Percentiles rank a stretch among this genome's conserved stretches.
Evolutionary conservation across 2,113 vertebrate genomes (phyloP).

Genomic region (Scopus umbretta): DNA sequence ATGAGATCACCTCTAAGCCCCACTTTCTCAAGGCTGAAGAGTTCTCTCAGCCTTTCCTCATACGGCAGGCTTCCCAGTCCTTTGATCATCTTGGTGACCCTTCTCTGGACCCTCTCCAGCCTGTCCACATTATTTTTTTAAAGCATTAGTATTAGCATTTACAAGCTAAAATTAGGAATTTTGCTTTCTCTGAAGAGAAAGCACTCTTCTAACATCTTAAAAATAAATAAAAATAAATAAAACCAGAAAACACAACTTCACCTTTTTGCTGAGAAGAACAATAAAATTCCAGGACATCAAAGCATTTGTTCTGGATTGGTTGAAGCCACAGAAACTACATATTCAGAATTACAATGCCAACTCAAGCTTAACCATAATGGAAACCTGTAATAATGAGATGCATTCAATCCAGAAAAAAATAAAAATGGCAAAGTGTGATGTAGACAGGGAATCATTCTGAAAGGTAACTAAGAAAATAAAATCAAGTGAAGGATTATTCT

Average conservation of each 20-base stretch:
- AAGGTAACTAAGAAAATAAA: background rate
- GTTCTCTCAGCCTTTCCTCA: no score
- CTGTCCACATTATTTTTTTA: no score
- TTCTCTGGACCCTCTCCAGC: no score
- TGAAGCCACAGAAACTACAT: background rate
- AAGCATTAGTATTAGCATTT: background rate
- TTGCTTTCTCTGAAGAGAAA: background rate
- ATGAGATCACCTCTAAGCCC: no score
- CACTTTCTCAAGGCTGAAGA: no score
- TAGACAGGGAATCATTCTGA: background rate
- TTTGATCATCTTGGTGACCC: no score
- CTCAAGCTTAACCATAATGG: rapidly evolving
- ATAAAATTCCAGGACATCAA: background rate
- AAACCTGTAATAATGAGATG: background rate
- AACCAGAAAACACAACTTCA: background rate
- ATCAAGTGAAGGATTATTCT: background rate
- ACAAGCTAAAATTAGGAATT: background rate
- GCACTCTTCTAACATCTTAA: background rate
- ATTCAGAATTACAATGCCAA: background rate
- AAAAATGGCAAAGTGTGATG: background rate
- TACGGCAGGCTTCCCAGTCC: no score
- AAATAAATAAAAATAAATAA: background rate
- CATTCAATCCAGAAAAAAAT: background rate
- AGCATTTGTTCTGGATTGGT: background rate
- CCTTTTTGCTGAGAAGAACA: background rate